Evolutionary conservation across 2,888 invertebrate genomes (phyloP).

Genomic region (Chironomus tentans): DNA sequence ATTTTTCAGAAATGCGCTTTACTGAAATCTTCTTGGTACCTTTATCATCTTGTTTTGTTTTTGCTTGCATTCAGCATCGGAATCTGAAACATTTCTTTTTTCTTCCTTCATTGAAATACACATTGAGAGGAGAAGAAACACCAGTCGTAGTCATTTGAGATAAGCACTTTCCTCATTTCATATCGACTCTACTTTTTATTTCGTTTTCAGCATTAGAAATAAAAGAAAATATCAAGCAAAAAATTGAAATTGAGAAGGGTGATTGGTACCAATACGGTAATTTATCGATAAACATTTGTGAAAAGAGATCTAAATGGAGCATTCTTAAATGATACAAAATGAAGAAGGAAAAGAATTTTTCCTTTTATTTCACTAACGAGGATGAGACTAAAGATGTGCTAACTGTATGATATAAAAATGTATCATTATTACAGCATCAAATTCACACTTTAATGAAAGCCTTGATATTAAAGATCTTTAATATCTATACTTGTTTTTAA

Average conservation of each 20-base stretch:
- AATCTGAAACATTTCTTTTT: too few relatives aligned
- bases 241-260: not conserved
- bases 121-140: too few relatives aligned
- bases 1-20: not conserved
- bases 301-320: not conserved
- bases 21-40: not conserved
- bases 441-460: not conserved
- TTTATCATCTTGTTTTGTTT: too few relatives aligned
- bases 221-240: not conserved
- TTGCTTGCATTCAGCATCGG: too few relatives aligned
- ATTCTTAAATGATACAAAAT: not conserved
- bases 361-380: not conserved
- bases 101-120: too few relatives aligned
- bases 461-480: too few relatives aligned
- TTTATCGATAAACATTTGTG: slow-evolving; percentile 23
- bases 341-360: not conserved
- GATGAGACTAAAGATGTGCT: not conserved
- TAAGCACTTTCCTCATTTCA: not conserved
- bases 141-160: not conserved
- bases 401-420: too few relatives aligned
- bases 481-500: too few relatives aligned
- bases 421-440: too few relatives aligned
- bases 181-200: not conserved
- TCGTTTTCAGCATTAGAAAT: not conserved
- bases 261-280: slow-evolving; percentile 7